phyloP scores from a whole-genome alignment of 2,888 invertebrate genomes.

The Chorisops tibialis region DNA sequence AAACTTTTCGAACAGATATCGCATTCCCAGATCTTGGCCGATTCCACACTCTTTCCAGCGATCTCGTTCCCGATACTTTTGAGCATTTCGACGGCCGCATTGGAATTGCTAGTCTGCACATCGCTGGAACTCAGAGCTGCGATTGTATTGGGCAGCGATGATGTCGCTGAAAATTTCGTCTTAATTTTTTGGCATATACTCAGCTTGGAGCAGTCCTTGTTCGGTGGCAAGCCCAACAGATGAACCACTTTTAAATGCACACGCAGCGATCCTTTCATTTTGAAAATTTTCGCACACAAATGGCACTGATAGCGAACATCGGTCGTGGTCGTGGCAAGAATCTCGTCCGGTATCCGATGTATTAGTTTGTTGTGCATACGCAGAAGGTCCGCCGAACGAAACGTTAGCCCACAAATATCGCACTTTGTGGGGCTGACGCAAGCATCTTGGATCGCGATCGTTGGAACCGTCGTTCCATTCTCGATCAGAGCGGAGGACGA shows the following conservation, averaged over 20 bases:
- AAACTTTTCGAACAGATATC: constrained; percentile 80
- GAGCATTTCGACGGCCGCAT: no score
- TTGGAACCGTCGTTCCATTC: background rate
- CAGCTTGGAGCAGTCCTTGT: constrained; percentile 38
- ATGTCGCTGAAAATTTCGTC: background rate
- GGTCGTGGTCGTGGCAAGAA: constrained; percentile 48
- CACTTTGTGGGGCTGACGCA: constrained; percentile 48
- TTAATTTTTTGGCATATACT: constrained; percentile 22
- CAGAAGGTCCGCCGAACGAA: constrained; percentile 66
- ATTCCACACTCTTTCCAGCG: constrained; percentile 45
- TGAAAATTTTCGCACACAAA: constrained; percentile 74
- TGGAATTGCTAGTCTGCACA: background rate
- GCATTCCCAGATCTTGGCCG: constrained; percentile 81
- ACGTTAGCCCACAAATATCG: constrained; percentile 69
- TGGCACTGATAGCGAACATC: constrained; percentile 62
- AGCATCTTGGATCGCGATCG: background rate
- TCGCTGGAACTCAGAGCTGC: no score
- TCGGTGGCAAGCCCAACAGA: constrained; percentile 45
- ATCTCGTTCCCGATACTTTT: background rate
- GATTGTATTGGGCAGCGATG: no score
- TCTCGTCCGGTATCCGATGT: constrained; percentile 53
- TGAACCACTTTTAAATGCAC: constrained; percentile 79
- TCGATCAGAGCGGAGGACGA: background rate
- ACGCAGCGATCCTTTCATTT: constrained; percentile 77
- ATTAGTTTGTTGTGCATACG: constrained; percentile 72